Evolutionary conservation across 2,797 vertebrate species (phyloP), one percentile per base, ranked within the genome.

Genomic region (Phataginus tricuspis): DNA sequence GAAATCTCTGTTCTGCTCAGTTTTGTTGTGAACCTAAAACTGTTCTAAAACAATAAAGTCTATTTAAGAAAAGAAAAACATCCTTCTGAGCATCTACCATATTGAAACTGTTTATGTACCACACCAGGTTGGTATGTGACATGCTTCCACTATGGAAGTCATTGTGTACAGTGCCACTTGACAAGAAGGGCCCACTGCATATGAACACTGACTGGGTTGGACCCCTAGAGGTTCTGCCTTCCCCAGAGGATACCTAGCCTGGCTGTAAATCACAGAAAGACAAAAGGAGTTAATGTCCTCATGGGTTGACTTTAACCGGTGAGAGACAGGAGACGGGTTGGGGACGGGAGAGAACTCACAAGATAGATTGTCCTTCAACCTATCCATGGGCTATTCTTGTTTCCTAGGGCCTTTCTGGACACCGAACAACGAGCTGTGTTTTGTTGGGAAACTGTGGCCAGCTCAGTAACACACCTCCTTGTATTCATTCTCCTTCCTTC

Each of bases 1-100:
- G 59, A 75, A 63, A 86, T 55, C 25, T 68, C 45, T 53, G 51
- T 79, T 79, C 57, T 77, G 61, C 61, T 90, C 63, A 57, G 3
- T 90, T 92, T 86, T 94, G 10, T 39, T 78, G 39, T 72, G 34
- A 78, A 71, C 27, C 78, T 86, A 68, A 83, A 94, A 94, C 39
- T 77, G 19, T 29, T 39, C 19, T 53, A 11, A 78, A 92, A 92
- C 45, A 86, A 55, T 10, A 86, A 84, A 74, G 37, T 64, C 0
- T 85, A 29, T 42, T 92, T 27, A 29, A 29, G 53, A 37, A 34
- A 53, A 61, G 21, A 61, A 31, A 5, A 85, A 68, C 91, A 74
- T 2, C 1, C 66, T 87, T 39, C 27, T 63, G 27, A 79, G 59
- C 34, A 53, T n/a, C 79, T 55, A 55, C 7, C 31, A 21, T 89